A percentile compares a stretch with the other conserved stretches of the same genome.
phyloP scores from a whole-genome alignment of 2,113 vertebrate species.

The Hystrix brachyura region DNA sequence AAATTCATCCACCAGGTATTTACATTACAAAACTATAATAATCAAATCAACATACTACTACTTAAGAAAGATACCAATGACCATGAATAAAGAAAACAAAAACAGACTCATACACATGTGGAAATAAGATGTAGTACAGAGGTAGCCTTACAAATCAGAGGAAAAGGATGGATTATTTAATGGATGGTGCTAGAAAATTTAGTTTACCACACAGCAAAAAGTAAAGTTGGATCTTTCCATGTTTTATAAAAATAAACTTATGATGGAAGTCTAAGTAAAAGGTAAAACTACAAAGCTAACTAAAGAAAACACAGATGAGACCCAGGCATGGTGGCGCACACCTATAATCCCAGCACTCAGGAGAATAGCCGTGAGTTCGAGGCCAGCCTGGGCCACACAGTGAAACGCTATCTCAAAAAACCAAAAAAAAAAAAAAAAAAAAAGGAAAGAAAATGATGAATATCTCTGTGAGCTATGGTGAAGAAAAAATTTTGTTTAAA shows the following conservation, averaged over 20 bases:
- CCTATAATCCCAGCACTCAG: no score
- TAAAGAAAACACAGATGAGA: not conserved
- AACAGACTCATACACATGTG: not conserved
- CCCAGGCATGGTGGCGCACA: no score
- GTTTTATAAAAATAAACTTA: not conserved
- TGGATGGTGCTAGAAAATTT: not conserved
- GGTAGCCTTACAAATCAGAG: not conserved
- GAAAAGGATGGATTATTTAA: not conserved
- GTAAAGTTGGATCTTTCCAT: not conserved
- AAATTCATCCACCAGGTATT: constrained; percentile 21
- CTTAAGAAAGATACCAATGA: not conserved
- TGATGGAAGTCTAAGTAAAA: not conserved
- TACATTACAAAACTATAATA: not conserved
- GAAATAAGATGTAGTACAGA: not conserved
- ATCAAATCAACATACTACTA: not conserved
- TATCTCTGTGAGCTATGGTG: not conserved
- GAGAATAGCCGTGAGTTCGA: no score
- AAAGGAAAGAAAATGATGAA: not conserved
- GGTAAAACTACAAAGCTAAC: constrained; percentile 12
- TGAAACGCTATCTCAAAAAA: no score
- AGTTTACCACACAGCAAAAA: not conserved
- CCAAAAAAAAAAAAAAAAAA: no score
- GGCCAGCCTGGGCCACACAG: no score
- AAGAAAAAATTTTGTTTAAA: constrained; percentile 22
- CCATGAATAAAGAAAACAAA: not conserved